Evolutionary conservation across 2,113 vertebrate species (phyloP), one percentile per base, ranked within the genome.

Genomic region (Atherinomorus stipes): DNA sequence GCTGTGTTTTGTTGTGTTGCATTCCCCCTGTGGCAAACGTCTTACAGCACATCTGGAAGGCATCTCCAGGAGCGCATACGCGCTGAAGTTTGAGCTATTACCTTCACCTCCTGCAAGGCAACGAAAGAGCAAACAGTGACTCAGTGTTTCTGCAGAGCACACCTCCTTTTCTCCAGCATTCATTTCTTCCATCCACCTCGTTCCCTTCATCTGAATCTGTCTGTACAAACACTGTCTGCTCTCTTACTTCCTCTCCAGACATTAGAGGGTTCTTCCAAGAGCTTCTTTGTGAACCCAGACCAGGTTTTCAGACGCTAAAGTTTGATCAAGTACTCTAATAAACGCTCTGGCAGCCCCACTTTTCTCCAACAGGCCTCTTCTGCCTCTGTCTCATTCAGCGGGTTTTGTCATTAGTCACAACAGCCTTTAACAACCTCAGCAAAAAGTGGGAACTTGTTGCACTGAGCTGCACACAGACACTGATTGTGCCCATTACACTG

Each of bases 1-100:
- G 74, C 64, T 54, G 40, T 40, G 57, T 16, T 47, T 53, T 25
- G 71, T 54, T 75, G 64, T 42, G 69, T 50, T 66, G 45, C 25
- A 0, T 38, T 28, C 7, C 52, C 58, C 26, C 61, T 19, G 25
- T 1, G 21, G 71, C 71, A 16, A 38, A 25, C 52, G 34, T 52
- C 45, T 71, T 28, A 64, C 53, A 31, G 22, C 68, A 34, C 88
- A 88, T 87, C 86, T 90, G 86, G 84, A 88, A 82, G 82, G 73
- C 44, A 82, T 84, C 72, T 47, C 11, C 11, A 1, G 64, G 49
- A 61, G 52, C 56, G 31, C 83, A 83, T 66, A 76, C 7, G 37
- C 52, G 67, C 18, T 2, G 23, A 69, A 21, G 47, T 74, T 31
- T n/a, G 34, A 74, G 73, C 53, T 38, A 51, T 71, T 63, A 69